phyloP scores from a whole-genome alignment of 1,140 invertebrate genomes.

The Ostrea edulis region DNA sequence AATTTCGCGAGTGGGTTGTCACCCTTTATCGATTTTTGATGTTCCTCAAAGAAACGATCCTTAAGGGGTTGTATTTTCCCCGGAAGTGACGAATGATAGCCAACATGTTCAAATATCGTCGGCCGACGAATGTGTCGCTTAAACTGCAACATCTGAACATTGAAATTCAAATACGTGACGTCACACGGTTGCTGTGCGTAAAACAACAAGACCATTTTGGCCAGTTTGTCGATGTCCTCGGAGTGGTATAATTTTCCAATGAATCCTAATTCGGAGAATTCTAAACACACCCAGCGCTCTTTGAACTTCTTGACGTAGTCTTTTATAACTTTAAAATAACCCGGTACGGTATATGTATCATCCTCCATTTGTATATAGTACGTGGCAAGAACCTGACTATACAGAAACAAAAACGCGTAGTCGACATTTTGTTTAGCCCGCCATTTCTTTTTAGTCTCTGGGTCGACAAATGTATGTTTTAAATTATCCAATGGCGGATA shows the following conservation, averaged over 20 bases:
- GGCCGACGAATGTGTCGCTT: constrained; percentile 60
- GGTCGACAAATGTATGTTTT: constrained; percentile 72
- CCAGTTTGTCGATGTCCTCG: constrained; percentile 67
- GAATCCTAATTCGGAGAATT: constrained; percentile 76
- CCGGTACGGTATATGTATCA: constrained; percentile 70
- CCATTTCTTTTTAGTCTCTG: constrained; percentile 70
- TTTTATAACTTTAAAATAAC: constrained; percentile 68
- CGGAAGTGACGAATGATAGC: constrained; percentile 80
- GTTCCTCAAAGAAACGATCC: constrained; percentile 76
- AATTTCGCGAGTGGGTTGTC: constrained; percentile 61
- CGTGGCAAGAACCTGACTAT: constrained; percentile 64
- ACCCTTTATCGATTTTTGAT: constrained; percentile 48
- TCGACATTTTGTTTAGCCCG: constrained; percentile 76
- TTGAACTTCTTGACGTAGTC: constrained; percentile 66
- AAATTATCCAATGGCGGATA: constrained; percentile 71
- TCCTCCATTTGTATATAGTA: constrained; percentile 77
- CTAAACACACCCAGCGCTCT: constrained; percentile 70
- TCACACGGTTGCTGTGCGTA: constrained; percentile 76
- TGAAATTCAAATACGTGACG: constrained; percentile 72
- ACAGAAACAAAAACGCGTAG: constrained; percentile 74
- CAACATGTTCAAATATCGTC: constrained; percentile 76
- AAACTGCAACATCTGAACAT: constrained; percentile 64
- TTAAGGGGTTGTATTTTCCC: constrained; percentile 97
- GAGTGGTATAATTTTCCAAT: constrained; percentile 72
- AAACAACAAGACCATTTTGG: constrained; percentile 72